Conservation (phyloP, 2,113 vertebrate genomes). For the Thinocorus orbignyianus region DNA sequence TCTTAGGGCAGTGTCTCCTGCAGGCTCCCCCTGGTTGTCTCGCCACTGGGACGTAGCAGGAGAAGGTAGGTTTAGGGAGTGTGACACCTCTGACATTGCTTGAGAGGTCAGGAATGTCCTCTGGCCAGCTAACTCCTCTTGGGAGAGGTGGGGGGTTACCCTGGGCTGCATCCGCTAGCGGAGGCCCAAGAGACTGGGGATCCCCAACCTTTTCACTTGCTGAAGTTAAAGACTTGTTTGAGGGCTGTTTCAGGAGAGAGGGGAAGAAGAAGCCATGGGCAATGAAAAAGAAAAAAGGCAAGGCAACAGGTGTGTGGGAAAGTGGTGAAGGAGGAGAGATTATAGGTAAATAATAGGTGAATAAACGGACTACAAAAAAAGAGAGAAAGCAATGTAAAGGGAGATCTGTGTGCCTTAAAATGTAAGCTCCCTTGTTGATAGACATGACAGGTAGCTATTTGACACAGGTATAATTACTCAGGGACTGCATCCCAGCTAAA, state of each 20-base stretch:
- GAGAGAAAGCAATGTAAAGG: background rate
- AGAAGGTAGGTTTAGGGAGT: background rate
- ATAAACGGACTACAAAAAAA: constrained; percentile 14
- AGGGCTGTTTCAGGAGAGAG: background rate
- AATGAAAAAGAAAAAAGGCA: background rate
- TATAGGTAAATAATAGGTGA: constrained; percentile 20
- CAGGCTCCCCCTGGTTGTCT: background rate
- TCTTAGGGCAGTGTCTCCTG: background rate
- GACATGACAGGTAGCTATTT: constrained; percentile 47
- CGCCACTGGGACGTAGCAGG: background rate
- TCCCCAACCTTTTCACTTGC: background rate
- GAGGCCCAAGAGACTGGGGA: background rate
- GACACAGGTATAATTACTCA: background rate
- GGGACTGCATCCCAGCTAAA: background rate
- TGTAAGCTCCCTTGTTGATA: constrained; percentile 26
- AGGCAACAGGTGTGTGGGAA: constrained; percentile 36
- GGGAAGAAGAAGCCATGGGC: background rate
- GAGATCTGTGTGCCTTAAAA: constrained; percentile 2
- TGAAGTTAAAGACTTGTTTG: background rate
- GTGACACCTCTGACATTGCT: background rate
- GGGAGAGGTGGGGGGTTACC: background rate
- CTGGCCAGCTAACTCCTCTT: background rate
- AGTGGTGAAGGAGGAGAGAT: background rate
- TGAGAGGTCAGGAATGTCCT: background rate
- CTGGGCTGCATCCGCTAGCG: background rate